Conservation (phyloP, 2,888 invertebrate genomes). For the Flexamia atlantica region DNA sequence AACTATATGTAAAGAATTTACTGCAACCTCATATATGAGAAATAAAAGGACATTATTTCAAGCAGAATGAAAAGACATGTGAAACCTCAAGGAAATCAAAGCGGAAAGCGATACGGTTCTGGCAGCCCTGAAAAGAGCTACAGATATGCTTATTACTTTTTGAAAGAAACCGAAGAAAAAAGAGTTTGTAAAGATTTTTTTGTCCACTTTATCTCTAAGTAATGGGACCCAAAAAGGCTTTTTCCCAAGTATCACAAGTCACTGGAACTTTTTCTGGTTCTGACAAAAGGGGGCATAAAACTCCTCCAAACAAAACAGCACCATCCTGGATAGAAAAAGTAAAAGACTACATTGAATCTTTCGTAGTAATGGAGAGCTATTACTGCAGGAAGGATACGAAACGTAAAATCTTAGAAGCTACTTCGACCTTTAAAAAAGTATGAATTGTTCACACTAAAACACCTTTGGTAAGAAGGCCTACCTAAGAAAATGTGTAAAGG, state of each 20-base stretch:
- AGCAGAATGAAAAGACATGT: slow-evolving; percentile 30
- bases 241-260: slow-evolving; percentile 3
- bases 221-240: slow-evolving; percentile 55
- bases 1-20: slow-evolving; percentile 46
- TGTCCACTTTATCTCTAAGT: slow-evolving; percentile 56
- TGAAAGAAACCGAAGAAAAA: slow-evolving; percentile 40
- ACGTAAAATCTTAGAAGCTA: slow-evolving; percentile 38
- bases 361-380: slow-evolving; percentile 35
- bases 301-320: slow-evolving; percentile 39
- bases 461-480: not conserved
- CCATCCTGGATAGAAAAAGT: not conserved
- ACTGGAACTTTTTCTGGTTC: slow-evolving; percentile 15
- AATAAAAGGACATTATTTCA: slow-evolving; percentile 48
- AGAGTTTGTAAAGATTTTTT: slow-evolving; percentile 49
- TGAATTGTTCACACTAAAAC: slow-evolving; percentile 35
- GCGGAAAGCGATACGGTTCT: slow-evolving; percentile 14
- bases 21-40: slow-evolving; percentile 17
- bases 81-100: slow-evolving; percentile 42
- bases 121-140: slow-evolving; percentile 36
- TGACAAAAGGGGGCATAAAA: slow-evolving; percentile 50
- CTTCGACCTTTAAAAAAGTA: slow-evolving; percentile 36
- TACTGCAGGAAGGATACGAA: slow-evolving; percentile 40
- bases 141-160: slow-evolving; percentile 34
- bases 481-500: slow-evolving; percentile 30
- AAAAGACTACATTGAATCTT: slow-evolving; percentile 39